phyloP scores from a whole-genome alignment of 2,888 invertebrate species.

The Palloptera scutellata region DNA sequence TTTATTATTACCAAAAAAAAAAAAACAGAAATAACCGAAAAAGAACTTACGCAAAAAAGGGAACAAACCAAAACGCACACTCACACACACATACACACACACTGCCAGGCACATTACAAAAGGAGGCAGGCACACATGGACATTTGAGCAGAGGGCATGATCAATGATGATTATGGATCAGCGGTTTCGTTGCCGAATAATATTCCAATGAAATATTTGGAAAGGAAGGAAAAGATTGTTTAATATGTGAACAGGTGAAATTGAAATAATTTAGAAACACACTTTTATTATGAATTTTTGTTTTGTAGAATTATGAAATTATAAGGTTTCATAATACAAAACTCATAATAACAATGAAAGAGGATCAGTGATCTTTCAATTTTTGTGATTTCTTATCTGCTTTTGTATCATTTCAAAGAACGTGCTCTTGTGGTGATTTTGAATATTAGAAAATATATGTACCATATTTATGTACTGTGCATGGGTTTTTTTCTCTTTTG shows the following conservation, averaged over 20 bases:
- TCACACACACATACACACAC: neutral
- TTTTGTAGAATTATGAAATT: slow-evolving; percentile 33
- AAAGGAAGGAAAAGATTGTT: neutral
- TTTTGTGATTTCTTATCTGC: too few relatives aligned
- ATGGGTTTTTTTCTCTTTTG: too few relatives aligned
- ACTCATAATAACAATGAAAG: slow-evolving; percentile 7
- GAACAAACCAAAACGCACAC: neutral
- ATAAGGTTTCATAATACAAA: slow-evolving; percentile 24
- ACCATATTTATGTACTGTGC: too few relatives aligned
- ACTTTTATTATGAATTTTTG: slow-evolving; percentile 11
- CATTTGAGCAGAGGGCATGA: neutral
- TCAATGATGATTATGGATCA: neutral
- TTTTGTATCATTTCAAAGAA: slow-evolving; percentile 12
- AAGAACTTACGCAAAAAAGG: slow-evolving; percentile 9
- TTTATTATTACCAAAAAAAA: slow-evolving; percentile 27
- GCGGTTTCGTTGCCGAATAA: too few relatives aligned
- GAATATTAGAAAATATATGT: neutral
- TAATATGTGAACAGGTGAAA: slow-evolving; percentile 28
- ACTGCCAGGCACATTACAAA: neutral
- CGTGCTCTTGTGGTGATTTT: slow-evolving; percentile 13
- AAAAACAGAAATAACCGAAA: neutral
- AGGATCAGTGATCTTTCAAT: slow-evolving; percentile 7
- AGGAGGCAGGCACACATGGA: neutral
- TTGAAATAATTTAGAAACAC: neutral
- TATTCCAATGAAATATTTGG: too few relatives aligned